phyloP scores from a whole-genome alignment of 2,888 invertebrate species.

The Molorchus minor region DNA sequence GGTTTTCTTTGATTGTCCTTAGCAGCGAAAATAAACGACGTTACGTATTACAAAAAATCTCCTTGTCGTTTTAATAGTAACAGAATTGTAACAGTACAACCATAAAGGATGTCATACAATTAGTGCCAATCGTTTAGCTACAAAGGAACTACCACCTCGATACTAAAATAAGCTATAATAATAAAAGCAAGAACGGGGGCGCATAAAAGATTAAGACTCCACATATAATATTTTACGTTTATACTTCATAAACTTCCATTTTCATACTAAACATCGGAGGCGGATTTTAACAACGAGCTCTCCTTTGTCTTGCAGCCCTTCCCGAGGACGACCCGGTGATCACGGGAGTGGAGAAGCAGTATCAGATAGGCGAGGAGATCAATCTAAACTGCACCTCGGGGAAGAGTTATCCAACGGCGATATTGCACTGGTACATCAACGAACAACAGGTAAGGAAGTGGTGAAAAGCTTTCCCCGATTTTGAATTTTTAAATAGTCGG shows the following conservation, averaged over 20 bases:
- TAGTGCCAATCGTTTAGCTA: too few relatives aligned
- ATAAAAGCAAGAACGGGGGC: not conserved
- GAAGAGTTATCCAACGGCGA: slow-evolving; percentile 78
- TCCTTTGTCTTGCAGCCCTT: slow-evolving; percentile 60
- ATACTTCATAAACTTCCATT: not conserved
- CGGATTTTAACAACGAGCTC: slow-evolving; percentile 12
- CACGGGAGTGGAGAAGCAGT: slow-evolving; percentile 76
- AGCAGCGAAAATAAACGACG: too few relatives aligned
- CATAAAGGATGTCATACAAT: too few relatives aligned
- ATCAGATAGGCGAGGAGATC: slow-evolving; percentile 77
- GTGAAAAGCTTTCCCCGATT: not conserved
- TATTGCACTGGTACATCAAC: slow-evolving; percentile 81
- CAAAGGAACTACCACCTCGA: too few relatives aligned
- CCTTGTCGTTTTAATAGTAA: too few relatives aligned
- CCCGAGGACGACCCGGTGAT: slow-evolving; percentile 80
- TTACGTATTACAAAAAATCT: too few relatives aligned
- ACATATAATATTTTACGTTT: not conserved
- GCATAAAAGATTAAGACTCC: not conserved
- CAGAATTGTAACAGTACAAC: too few relatives aligned
- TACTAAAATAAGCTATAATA: too few relatives aligned
- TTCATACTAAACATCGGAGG: not conserved
- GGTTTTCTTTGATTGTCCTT: too few relatives aligned
- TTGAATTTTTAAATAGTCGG: too few relatives aligned
- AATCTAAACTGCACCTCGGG: slow-evolving; percentile 82
- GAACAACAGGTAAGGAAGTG: slow-evolving; percentile 71